A percentile compares a stretch with the other conserved stretches of the same genome.
phyloP scores from a whole-genome alignment of 2,888 invertebrate species.

The Tricholauxania praeusta region DNA sequence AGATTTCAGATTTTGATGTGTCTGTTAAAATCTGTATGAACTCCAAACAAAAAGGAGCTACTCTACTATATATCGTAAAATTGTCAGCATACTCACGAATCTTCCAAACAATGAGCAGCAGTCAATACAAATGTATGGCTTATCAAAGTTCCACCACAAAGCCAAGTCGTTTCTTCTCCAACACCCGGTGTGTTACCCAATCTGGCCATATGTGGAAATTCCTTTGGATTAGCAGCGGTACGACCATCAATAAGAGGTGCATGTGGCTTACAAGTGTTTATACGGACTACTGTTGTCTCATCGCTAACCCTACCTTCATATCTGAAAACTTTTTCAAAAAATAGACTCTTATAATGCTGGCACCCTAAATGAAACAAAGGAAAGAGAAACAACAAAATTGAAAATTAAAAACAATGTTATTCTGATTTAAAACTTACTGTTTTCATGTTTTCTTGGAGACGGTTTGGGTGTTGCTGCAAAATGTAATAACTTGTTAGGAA shows the following conservation, averaged over 20 bases:
- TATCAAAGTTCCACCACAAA: conserved; percentile 60
- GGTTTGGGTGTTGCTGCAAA: no score
- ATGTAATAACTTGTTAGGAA: no score
- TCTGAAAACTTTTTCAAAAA: conserved; percentile 53
- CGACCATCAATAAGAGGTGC: conserved; percentile 67
- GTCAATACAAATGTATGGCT: conserved; percentile 67
- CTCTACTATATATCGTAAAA: neutral
- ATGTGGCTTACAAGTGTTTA: conserved; percentile 53
- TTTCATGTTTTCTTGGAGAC: no score
- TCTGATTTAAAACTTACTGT: no score
- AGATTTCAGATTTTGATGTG: no score
- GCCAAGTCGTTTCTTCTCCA: conserved; percentile 55
- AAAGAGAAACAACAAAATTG: no score
- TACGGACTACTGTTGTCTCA: conserved; percentile 43
- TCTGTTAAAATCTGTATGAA: no score
- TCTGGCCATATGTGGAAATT: conserved; percentile 63
- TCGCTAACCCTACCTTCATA: conserved; percentile 52
- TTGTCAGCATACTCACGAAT: conserved; percentile 41
- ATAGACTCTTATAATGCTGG: conserved; percentile 48
- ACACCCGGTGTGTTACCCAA: conserved; percentile 46
- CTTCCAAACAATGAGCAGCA: conserved; percentile 70
- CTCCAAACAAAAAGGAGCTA: no score
- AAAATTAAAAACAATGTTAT: no score
- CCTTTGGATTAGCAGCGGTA: conserved; percentile 55
- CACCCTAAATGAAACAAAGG: conserved; percentile 45